Evolutionary conservation across 2,888 invertebrate species (phyloP).

Genomic region (Chrysolina americana): DNA sequence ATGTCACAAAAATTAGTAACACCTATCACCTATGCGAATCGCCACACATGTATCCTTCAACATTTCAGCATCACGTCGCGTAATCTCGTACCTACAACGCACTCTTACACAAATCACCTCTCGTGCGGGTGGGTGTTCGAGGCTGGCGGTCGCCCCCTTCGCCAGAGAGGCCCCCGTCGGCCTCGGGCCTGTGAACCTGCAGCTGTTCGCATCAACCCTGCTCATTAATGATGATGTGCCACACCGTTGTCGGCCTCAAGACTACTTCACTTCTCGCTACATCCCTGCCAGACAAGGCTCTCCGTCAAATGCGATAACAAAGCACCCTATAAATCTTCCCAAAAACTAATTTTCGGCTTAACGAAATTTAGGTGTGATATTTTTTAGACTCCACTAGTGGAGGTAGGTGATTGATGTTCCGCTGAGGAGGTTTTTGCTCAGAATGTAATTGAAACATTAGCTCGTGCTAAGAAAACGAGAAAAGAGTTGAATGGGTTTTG

Average conservation of each 20-base stretch:
- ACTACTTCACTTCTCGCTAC: slow-evolving; percentile 80
- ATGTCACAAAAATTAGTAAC: neutral
- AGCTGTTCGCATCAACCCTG: slow-evolving; percentile 68
- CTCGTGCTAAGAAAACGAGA: neutral
- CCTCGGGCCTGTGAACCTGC: slow-evolving; percentile 61
- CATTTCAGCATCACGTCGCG: slow-evolving; percentile 21
- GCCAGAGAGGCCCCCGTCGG: slow-evolving; percentile 42
- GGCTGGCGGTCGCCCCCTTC: slow-evolving; percentile 35
- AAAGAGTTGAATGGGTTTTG: neutral
- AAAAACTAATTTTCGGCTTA: slow-evolving; percentile 55
- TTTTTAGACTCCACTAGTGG: slow-evolving; percentile 37
- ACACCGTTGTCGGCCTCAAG: slow-evolving; percentile 75
- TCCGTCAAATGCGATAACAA: slow-evolving; percentile 57
- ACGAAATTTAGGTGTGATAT: slow-evolving; percentile 53
- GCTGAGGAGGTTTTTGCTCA: slow-evolving; percentile 5
- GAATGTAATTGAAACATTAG: slow-evolving; percentile 17
- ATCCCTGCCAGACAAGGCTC: slow-evolving; percentile 58
- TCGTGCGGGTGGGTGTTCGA: slow-evolving; percentile 57
- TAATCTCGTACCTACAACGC: slow-evolving; percentile 45
- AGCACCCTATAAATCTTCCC: slow-evolving; percentile 53
- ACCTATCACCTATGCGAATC: slow-evolving; percentile 4
- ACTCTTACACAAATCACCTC: slow-evolving; percentile 55
- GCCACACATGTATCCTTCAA: slow-evolving; percentile 18
- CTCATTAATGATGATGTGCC: slow-evolving; percentile 85
- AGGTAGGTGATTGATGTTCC: slow-evolving; percentile 29